These are phyloP conservation scores for Wasmannia auropunctata DNA, from an alignment of 1,140 invertebrate genomes.

Conservation along the genomic window DNA sequence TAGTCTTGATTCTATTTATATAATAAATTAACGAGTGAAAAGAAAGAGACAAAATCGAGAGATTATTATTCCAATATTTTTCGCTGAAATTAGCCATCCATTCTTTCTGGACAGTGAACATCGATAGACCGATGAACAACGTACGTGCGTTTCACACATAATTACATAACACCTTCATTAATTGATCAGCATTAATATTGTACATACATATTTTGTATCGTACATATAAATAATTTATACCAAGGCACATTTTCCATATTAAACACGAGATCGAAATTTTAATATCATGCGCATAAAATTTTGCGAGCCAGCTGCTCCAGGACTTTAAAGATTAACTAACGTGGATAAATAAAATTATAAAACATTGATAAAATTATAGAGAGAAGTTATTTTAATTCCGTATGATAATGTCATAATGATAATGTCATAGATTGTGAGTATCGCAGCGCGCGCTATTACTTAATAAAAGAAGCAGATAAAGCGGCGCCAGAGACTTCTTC, in stretches of 20 bases:
- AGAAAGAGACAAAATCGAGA: neutral
- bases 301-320: neutral
- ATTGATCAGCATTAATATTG: neutral
- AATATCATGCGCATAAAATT: neutral
- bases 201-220: neutral
- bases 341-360: neutral
- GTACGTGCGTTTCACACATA: neutral
- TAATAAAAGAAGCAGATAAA: neutral
- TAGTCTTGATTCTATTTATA: neutral
- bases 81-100: neutral
- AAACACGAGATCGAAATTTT: neutral
- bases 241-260: neutral
- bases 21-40: neutral
- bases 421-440: neutral
- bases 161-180: neutral
- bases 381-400: neutral
- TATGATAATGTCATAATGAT: neutral
- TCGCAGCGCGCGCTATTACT: neutral
- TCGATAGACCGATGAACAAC: neutral
- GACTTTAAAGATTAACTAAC: neutral
- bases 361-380: neutral
- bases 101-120: neutral
- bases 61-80: neutral
- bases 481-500: neutral
- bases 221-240: slow-evolving; percentile 3